These are phyloP conservation scores for Poeciliopsis occidentalis DNA, from an alignment of 2,113 vertebrate genomes.

Conservation along the genomic window DNA sequence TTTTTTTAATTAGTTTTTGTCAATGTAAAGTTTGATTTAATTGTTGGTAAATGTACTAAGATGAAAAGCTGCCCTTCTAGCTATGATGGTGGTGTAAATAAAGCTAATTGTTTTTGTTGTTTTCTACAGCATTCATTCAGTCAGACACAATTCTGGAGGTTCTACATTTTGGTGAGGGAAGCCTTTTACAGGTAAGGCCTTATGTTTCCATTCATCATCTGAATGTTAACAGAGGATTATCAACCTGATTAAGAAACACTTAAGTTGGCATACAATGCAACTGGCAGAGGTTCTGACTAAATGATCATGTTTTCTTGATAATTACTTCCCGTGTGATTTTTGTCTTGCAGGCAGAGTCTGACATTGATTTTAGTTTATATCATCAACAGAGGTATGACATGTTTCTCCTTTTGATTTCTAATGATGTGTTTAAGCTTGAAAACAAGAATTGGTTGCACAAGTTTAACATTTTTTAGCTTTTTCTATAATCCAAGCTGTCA, in stretches of 20 bases:
- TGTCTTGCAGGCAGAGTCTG: conserved; percentile 78
- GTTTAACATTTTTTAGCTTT: neutral
- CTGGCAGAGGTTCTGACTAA: neutral
- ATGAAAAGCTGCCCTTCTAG: neutral
- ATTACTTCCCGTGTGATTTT: neutral
- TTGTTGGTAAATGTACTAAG: neutral
- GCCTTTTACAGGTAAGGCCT: conserved; percentile 88
- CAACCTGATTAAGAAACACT: neutral
- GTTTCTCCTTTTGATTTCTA: neutral
- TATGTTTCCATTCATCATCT: neutral
- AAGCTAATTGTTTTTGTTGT: conserved; percentile 30
- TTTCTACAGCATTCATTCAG: conserved; percentile 91
- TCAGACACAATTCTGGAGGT: conserved; percentile 98
- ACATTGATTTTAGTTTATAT: conserved; percentile 82
- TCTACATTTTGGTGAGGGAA: conserved; percentile 95
- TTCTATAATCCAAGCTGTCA: no score
- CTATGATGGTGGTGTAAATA: neutral
- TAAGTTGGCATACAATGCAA: neutral
- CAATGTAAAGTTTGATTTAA: neutral
- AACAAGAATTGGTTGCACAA: neutral
- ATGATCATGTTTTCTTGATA: neutral
- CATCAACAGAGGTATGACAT: conserved; percentile 80
- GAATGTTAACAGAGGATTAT: neutral
- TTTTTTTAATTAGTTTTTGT: neutral
- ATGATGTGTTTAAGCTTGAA: neutral